Evolutionary conservation across 2,797 vertebrate species (phyloP).

Genomic region (Graptemys geographica): DNA sequence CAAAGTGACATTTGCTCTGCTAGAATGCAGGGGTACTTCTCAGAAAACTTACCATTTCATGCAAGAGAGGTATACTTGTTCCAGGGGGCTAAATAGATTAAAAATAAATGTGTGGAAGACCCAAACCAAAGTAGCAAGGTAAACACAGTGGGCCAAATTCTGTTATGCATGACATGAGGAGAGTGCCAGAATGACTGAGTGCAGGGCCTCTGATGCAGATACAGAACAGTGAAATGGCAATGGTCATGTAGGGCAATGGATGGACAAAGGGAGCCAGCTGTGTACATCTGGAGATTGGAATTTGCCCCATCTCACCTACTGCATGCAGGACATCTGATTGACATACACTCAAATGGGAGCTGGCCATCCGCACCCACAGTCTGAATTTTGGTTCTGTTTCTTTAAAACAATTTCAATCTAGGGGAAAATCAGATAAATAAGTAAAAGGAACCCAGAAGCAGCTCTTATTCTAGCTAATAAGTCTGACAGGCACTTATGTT

Average conservation of each 20-base stretch:
- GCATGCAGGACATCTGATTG: background rate
- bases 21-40: background rate
- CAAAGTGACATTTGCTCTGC: conserved; percentile 1
- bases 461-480: background rate
- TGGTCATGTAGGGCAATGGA: accelerated
- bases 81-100: background rate
- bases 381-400: background rate
- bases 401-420: conserved; percentile 13
- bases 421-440: conserved; percentile 20
- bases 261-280: background rate
- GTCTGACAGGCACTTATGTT: background rate
- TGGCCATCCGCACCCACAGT: background rate
- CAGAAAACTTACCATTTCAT: background rate
- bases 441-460: background rate
- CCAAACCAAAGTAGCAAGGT: background rate
- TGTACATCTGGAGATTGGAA: background rate
- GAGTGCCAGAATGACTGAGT: background rate
- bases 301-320: background rate
- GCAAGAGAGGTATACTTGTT: background rate
- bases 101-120: background rate
- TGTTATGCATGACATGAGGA: accelerated
- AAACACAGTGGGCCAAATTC: accelerated
- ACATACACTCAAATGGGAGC: background rate
- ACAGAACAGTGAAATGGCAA: background rate
- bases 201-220: background rate